Evolutionary conservation across 2,113 vertebrate genomes (phyloP).

Genomic region (Acanthochromis polyacanthus): DNA sequence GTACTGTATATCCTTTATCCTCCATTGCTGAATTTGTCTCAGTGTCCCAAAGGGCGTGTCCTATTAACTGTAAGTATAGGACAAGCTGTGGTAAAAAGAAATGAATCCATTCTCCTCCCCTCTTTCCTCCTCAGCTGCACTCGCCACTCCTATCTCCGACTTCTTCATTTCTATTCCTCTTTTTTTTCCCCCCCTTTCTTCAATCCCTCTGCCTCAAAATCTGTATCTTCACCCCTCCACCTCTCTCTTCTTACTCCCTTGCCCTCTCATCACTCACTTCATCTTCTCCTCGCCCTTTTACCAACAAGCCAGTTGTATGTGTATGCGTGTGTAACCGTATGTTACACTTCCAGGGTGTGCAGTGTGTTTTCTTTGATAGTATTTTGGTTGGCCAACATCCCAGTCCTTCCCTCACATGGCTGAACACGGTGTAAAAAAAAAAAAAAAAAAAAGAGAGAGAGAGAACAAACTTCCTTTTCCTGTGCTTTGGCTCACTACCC

Average conservation of each 20-base stretch:
- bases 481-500: slow-evolving; percentile 39
- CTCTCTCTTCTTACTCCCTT: neutral
- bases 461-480: neutral
- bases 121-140: slow-evolving; percentile 1
- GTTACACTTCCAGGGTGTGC: slow-evolving; percentile 17
- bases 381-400: slow-evolving; percentile 53
- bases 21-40: neutral
- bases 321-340: slow-evolving; percentile 12
- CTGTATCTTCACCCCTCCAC: slow-evolving; percentile 4
- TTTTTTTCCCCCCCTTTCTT: neutral
- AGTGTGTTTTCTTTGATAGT: slow-evolving; percentile 59
- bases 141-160: neutral
- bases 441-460: neutral
- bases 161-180: neutral
- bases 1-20: slow-evolving; percentile 2
- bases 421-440: slow-evolving; percentile 27
- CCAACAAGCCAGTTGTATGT: slow-evolving; percentile 37
- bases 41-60: slow-evolving; percentile 28
- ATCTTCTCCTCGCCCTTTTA: slow-evolving; percentile 18
- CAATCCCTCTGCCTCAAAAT: slow-evolving; percentile 11
- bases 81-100: neutral
- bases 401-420: slow-evolving; percentile 53
- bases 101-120: slow-evolving; percentile 10
- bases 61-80: slow-evolving; percentile 30
- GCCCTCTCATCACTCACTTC: slow-evolving; percentile 42